Percentiles rank a stretch among this genome's conserved stretches.
These are phyloP conservation scores for Panulirus ornatus DNA, from an alignment of 1,140 invertebrate species.

Conservation along the genomic window DNA sequence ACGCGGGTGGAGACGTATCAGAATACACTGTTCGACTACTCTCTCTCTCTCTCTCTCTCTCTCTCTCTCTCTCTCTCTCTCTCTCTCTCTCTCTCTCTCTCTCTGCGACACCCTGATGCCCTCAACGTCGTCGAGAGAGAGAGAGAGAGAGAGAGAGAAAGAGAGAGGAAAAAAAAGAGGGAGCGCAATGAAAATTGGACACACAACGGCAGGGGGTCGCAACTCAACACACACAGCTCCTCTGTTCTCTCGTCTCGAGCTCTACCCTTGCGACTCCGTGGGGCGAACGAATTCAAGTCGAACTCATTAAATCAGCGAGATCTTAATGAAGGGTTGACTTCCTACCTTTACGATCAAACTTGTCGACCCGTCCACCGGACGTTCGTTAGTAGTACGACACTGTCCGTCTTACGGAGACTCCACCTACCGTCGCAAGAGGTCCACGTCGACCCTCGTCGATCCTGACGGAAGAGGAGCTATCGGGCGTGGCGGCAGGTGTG, in stretches of 20 bases:
- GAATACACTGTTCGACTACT: not conserved
- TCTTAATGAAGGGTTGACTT: not conserved
- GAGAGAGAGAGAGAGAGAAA: not conserved
- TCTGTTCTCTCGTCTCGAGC: not conserved
- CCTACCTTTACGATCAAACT: not conserved
- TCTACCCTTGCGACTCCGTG: too few relatives aligned
- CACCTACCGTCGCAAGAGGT: constrained; percentile 20
- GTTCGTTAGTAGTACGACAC: not conserved
- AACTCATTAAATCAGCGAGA: constrained; percentile 24
- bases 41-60: not conserved
- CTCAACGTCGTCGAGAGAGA: not conserved
- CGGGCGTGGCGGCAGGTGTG: too few relatives aligned
- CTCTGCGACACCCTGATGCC: not conserved
- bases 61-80: not conserved
- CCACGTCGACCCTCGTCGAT: not conserved
- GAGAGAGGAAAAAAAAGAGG: constrained; percentile 4
- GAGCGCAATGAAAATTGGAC: not conserved
- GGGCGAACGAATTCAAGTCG: constrained; percentile 2
- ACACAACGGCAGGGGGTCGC: constrained; percentile 8
- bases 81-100: constrained; percentile 21
- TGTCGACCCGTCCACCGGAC: not conserved
- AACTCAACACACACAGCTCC: constrained; percentile 23
- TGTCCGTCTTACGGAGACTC: not conserved
- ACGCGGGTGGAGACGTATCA: too few relatives aligned
- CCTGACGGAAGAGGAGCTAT: too few relatives aligned